Conservation (phyloP, 2,113 vertebrate genomes). For the Zeus faber region DNA sequence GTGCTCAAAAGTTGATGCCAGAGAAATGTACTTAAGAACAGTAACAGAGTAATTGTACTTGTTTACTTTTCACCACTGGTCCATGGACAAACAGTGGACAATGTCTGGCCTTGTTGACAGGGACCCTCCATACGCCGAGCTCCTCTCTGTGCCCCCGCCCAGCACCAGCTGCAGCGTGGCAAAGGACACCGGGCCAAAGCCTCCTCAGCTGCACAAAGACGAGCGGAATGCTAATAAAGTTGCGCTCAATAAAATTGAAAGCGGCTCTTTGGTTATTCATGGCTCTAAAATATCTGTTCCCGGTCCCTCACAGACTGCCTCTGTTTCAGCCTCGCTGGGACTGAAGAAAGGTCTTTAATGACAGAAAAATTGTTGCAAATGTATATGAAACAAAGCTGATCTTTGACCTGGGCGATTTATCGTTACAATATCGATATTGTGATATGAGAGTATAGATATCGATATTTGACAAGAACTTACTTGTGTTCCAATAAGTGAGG, state of each 20-base stretch:
- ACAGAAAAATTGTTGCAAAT: too few relatives aligned
- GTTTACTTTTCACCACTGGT: too few relatives aligned
- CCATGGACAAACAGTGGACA: slow-evolving; percentile 43
- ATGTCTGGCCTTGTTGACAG: slow-evolving; percentile 48
- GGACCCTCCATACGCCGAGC: slow-evolving; percentile 52
- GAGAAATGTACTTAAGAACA: too few relatives aligned
- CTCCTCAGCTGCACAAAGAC: slow-evolving; percentile 55
- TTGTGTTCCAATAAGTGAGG: too few relatives aligned
- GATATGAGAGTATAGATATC: too few relatives aligned
- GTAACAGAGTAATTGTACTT: too few relatives aligned
- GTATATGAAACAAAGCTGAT: too few relatives aligned
- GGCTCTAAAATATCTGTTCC: slow-evolving; percentile 55
- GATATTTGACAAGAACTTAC: too few relatives aligned
- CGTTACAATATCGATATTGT: too few relatives aligned
- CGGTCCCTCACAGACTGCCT: slow-evolving; percentile 32
- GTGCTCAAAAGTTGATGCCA: too few relatives aligned
- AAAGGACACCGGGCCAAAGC: slow-evolving; percentile 61
- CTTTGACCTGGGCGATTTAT: too few relatives aligned
- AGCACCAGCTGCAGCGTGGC: slow-evolving; percentile 63
- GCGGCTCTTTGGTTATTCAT: slow-evolving; percentile 68
- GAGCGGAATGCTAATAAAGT: slow-evolving; percentile 68
- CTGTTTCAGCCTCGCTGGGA: slow-evolving; percentile 31
- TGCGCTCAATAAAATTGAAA: slow-evolving; percentile 69
- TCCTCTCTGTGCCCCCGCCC: slow-evolving; percentile 58
- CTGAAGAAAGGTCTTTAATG: slow-evolving; percentile 32